Conservation (phyloP, 2,797 vertebrate genomes). For the Coilia nasus region DNA sequence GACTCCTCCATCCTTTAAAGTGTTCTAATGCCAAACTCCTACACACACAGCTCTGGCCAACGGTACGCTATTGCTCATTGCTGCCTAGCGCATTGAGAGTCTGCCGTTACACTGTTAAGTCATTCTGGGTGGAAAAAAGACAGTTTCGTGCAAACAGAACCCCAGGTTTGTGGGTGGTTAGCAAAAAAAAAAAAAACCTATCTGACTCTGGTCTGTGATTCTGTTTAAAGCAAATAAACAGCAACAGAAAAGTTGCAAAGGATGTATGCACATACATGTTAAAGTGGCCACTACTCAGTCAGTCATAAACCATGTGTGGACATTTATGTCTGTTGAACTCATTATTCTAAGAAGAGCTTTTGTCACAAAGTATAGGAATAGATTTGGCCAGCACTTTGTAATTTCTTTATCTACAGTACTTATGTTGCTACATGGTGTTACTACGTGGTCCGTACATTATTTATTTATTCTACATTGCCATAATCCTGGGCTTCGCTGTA, state of each 20-base stretch:
- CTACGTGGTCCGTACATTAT: neutral
- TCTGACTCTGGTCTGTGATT: neutral
- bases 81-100: constrained; percentile 7
- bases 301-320: neutral
- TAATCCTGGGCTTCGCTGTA: neutral
- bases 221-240: neutral
- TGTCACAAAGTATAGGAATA: neutral
- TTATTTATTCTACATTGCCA: neutral
- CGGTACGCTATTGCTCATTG: neutral
- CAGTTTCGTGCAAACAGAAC: constrained; percentile 1
- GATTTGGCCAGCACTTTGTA: neutral
- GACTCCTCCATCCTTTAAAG: neutral
- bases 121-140: constrained; percentile 17
- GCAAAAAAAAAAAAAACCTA: neutral
- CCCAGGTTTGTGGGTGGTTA: constrained; percentile 21
- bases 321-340: neutral
- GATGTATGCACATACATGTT: neutral
- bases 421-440: neutral
- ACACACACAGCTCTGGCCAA: neutral
- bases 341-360: neutral
- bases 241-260: neutral
- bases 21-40: constrained; percentile 9
- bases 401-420: neutral
- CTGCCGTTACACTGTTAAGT: neutral
- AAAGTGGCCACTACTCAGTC: neutral